These are phyloP conservation scores for Colaptes auratus DNA, from an alignment of 2,113 vertebrate genomes.

Conservation along the genomic window DNA sequence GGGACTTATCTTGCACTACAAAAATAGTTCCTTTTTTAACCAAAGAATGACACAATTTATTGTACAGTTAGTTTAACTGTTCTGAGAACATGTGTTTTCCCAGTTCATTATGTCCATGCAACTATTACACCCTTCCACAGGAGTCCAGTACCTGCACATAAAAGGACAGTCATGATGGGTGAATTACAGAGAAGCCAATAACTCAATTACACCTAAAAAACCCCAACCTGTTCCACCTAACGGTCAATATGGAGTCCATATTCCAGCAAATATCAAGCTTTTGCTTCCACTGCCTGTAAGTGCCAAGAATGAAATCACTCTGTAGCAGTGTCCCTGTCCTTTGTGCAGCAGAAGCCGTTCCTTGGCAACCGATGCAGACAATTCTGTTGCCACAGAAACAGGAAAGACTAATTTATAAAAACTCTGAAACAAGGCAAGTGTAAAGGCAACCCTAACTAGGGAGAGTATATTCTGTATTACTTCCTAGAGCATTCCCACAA, in stretches of 20 bases:
- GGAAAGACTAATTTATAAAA: conserved; percentile 75
- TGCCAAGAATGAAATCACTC: conserved; percentile 81
- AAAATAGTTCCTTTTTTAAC: not conserved
- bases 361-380: conserved; percentile 91
- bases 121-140: not conserved
- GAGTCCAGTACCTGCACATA: not conserved
- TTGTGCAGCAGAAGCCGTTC: conserved; percentile 85
- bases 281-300: not conserved
- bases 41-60: not conserved
- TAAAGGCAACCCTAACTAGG: conserved; percentile 31
- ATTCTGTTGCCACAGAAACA: conserved; percentile 87
- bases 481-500: not conserved
- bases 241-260: conserved; percentile 65
- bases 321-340: conserved; percentile 75
- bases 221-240: not conserved
- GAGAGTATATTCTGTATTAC: not conserved
- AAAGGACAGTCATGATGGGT: not conserved
- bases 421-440: conserved; percentile 74
- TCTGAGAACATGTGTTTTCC: not conserved
- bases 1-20: not conserved
- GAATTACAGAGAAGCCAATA: not conserved
- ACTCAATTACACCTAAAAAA: not conserved
- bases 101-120: not conserved
- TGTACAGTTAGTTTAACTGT: not conserved
- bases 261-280: conserved; percentile 44